Conservation (phyloP, 2,888 invertebrate genomes). For the Nomada lathburiana region DNA sequence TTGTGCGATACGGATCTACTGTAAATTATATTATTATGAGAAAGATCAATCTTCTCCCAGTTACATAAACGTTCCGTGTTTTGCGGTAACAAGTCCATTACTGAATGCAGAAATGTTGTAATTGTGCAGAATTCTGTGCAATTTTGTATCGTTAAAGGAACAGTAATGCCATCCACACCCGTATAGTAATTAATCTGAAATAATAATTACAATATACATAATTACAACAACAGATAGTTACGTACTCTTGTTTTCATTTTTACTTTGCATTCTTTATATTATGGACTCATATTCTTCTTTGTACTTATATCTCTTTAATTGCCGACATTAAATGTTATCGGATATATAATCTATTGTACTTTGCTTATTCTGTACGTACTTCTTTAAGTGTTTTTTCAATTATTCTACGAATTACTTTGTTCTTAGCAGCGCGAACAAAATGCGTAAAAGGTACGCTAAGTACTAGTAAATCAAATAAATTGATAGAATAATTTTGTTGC, state of each 20-base stretch:
- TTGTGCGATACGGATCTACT: conserved; percentile 25
- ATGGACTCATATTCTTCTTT: too few species aligned
- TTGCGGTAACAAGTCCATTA: conserved; percentile 46
- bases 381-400: too few species aligned
- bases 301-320: too few species aligned
- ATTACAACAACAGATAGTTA: background rate
- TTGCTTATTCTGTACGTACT: background rate
- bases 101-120: conserved; percentile 34
- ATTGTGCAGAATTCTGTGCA: conserved; percentile 67
- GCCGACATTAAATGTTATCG: too few species aligned
- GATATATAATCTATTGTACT: background rate
- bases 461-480: too few species aligned
- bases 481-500: too few species aligned
- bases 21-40: background rate
- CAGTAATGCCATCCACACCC: conserved; percentile 47
- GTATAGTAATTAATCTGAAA: conserved; percentile 69
- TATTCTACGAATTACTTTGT: too few species aligned
- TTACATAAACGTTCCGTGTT: conserved; percentile 53
- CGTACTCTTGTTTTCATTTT: background rate
- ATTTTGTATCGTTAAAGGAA: conserved; percentile 53
- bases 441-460: too few species aligned
- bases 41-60: conserved; percentile 23
- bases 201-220: conserved; percentile 5
- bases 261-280: too few species aligned
- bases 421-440: too few species aligned